Base-by-base conservation (phyloP, 2,888 invertebrate species). In the Gymnoscelis rufifasciata region DNA sequence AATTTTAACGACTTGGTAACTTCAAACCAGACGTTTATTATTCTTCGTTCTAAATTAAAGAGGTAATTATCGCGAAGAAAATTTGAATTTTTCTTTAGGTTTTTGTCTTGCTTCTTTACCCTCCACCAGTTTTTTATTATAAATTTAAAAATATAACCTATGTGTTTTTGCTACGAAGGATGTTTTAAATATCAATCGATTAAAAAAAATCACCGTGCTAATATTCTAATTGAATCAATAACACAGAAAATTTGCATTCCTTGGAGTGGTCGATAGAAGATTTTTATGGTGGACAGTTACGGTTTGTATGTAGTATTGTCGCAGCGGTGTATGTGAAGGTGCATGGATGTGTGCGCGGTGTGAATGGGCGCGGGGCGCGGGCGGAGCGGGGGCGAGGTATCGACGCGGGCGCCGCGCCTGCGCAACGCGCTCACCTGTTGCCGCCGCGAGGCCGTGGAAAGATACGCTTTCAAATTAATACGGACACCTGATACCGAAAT, bases 401-500 rank as follows among this genome's bases (percentile, higher is more conserved):
- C 78, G 87, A 84, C 83, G 78, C 73, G 80, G 69, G 64, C 74
- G 79, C 71, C 80, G 75, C 87, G 84, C 84, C 66, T 82, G 84
- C 84, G 84, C 78, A 61, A 67, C 64, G 62, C 59, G 58, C 65
- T 73, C 83, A 88, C 87, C 86, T 88, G 87, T 88, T 88, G 87
- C 86, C 78, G 79, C 71, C 78, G 79, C 71, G 68, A 83, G 78
- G 74, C 78, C 82, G 71, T 83, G 86, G 84, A 86, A 86, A 84
- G 71, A 78, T 84, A 84, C 84, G 79, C 78, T 79, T 83, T 81
- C 71, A 81, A 82, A 84, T 84, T 82, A 82, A 79, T 74, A 72
- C 71, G 66, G 79, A 80, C 80, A 84, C 78, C 79, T 84, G 83
- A 83, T 78, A 83, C 78, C 66, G 68, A 78, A 78, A 81, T 82